phyloP scores from a whole-genome alignment of 92 coral and sea anemone species.

The Porites rus region DNA sequence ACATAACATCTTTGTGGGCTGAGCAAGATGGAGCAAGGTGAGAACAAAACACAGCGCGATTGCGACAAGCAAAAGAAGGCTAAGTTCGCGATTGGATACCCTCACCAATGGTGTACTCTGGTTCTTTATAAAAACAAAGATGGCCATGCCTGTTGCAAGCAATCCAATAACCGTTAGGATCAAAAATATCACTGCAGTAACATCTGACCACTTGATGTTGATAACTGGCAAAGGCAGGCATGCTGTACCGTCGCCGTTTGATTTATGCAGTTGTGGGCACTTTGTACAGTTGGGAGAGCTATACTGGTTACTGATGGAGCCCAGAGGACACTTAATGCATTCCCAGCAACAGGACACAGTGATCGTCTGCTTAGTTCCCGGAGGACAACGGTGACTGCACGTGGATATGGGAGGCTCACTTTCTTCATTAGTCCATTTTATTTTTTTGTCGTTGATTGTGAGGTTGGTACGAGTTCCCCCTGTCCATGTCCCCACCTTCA shows the following conservation, averaged over 20 bases:
- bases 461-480: slow-evolving; percentile 34
- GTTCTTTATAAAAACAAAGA: slow-evolving; percentile 51
- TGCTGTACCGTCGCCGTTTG: slow-evolving; percentile 48
- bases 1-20: slow-evolving; percentile 67
- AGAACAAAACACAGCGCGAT: slow-evolving; percentile 69
- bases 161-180: slow-evolving; percentile 59
- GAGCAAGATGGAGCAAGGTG: slow-evolving; percentile 66
- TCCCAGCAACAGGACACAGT: slow-evolving; percentile 82
- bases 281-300: slow-evolving; percentile 70
- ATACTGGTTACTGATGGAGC: slow-evolving; percentile 50
- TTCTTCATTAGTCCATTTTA: slow-evolving; percentile 55
- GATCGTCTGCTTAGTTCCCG: slow-evolving; percentile 71
- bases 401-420: slow-evolving; percentile 64
- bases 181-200: slow-evolving; percentile 42
- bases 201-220: slow-evolving; percentile 68
- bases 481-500: slow-evolving; percentile 79
- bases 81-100: slow-evolving; percentile 83
- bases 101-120: slow-evolving; percentile 75
- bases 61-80: slow-evolving; percentile 64
- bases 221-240: slow-evolving; percentile 69
- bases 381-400: slow-evolving; percentile 71
- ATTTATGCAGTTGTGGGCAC: slow-evolving; percentile 66
- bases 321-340: slow-evolving; percentile 63
- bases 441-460: slow-evolving; percentile 35
- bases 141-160: slow-evolving; percentile 35